Conservation (phyloP, 2,113 vertebrate genomes). For the Tenebrosternarchus preto region DNA sequence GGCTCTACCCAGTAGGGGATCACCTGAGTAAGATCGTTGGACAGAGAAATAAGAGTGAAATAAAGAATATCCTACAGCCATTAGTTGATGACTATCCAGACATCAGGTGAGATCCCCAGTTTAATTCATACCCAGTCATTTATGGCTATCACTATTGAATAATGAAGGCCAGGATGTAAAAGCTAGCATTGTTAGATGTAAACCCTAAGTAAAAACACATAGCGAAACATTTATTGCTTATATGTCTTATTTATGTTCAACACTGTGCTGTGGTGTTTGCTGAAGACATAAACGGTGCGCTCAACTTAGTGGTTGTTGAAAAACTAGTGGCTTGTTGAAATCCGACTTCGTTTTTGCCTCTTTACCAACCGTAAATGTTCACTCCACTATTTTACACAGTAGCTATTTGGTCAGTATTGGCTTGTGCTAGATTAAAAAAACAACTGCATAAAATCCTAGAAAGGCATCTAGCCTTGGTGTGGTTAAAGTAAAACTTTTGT, state of each 20-base stretch:
- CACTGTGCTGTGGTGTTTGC: neutral
- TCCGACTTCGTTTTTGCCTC: neutral
- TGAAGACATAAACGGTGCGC: neutral
- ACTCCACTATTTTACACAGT: neutral
- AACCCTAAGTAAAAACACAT: neutral
- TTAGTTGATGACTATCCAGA: constrained; percentile 60
- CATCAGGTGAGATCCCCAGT: constrained; percentile 45
- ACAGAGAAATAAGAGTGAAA: constrained; percentile 51
- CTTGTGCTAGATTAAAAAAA: neutral
- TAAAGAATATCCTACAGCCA: constrained; percentile 46
- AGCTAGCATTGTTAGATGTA: too few relatives aligned
- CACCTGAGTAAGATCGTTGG: constrained; percentile 62
- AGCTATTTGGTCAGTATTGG: neutral
- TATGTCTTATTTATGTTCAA: neutral
- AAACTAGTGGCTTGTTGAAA: neutral
- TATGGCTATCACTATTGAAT: too few relatives aligned
- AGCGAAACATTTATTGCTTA: neutral
- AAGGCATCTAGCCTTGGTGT: neutral
- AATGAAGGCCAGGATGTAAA: too few relatives aligned
- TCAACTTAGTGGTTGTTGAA: neutral
- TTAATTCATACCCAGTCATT: neutral
- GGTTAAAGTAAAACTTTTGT: neutral
- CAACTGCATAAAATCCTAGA: neutral
- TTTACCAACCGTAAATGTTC: neutral
- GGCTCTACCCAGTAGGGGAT: constrained; percentile 66